A percentile compares a stretch with the other conserved stretches of the same genome.
Evolutionary conservation across 2,113 vertebrate genomes (phyloP).

Genomic region (Pedionomus torquatus): DNA sequence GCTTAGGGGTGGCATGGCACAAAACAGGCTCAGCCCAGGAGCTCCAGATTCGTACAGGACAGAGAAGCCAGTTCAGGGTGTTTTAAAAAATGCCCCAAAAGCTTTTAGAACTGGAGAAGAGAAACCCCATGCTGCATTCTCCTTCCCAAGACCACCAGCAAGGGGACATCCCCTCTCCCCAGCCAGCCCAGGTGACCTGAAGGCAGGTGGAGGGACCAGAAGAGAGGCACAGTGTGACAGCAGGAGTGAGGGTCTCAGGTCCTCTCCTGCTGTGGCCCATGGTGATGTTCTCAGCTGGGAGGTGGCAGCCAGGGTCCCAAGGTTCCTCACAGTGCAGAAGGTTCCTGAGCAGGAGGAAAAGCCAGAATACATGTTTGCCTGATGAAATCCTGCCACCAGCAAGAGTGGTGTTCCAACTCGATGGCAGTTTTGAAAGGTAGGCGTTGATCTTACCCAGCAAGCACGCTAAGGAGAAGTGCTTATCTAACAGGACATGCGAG

Average conservation of each 20-base stretch:
- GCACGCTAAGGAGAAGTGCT: fast-evolving
- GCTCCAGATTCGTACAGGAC: neutral
- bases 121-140: neutral
- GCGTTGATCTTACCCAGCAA: neutral
- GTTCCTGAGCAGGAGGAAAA: neutral
- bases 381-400: neutral
- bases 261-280: neutral
- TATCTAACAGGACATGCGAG: neutral
- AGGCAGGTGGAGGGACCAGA: neutral
- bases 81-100: neutral
- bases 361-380: fast-evolving
- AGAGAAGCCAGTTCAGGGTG: neutral
- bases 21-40: neutral
- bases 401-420: fast-evolving
- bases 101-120: neutral
- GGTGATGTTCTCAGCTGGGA: neutral
- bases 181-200: fast-evolving
- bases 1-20: neutral
- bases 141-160: neutral
- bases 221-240: neutral
- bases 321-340: neutral
- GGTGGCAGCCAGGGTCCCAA: neutral
- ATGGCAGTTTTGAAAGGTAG: neutral
- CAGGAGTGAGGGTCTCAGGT: neutral
- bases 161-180: neutral